Evolutionary conservation across 2,888 invertebrate genomes (phyloP), one percentile per base, ranked within the genome.

Genomic region (Busseola fusca): DNA sequence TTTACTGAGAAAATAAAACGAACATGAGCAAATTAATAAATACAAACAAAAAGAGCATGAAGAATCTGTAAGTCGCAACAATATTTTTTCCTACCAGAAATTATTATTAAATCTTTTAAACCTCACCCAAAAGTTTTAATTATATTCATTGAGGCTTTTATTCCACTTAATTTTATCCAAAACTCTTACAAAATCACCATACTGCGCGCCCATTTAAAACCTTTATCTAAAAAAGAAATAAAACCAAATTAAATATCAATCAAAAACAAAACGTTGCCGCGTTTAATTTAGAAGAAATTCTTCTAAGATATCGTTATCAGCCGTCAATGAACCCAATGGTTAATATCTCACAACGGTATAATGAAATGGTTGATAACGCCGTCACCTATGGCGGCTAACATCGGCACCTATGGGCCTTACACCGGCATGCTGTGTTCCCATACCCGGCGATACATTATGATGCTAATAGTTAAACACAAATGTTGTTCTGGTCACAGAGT

Each of bases 181-280:
- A 67, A 25, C 25, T 6, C 25, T 30, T 42, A 52, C 3, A 56
- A 57, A 63, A 66, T 42, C 42, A 64, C 52, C 40, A 30, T 42
- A 66, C 27, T 42, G 40, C 16, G 62, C 57, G 30, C 21, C 62
- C 70, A 72, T 73, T 60, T 59, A 64, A 60, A 40, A 40, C 57
- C n/a, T 14, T 69, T 68, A 58, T 48, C 62, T 79, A 70, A 37
- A 70, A 37, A 69, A 68, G 69, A 58, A 78, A 80, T 84, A 78
- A 73, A 83, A 64, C 72, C 52, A 74, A 74, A 84, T 84, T 79
- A 81, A 82, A 79, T 82, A 80, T 74, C 81, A 83, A 84, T 84
- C 73, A 75, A 84, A 66, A 81, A 62, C 71, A 63, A 75, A 71
- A 68, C 70, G 69, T 21, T 12, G 50, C 72, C 56, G 63, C 71